Evolutionary conservation across 2,113 vertebrate genomes (phyloP).

Genomic region (Irena cyanogastra): DNA sequence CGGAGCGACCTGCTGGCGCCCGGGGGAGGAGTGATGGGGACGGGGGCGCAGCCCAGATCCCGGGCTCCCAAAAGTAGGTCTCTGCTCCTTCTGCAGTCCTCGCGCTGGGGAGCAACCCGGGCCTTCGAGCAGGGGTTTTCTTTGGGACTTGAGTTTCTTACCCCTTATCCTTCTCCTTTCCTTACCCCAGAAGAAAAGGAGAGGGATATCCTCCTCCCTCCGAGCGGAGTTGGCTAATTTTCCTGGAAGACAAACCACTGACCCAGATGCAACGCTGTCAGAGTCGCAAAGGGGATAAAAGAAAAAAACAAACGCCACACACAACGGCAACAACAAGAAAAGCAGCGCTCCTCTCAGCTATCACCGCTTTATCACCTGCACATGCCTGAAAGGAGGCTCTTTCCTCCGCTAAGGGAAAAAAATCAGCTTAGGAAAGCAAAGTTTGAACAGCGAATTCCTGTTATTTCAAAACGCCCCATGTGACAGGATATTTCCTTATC

Average conservation of each 20-base stretch:
- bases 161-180: not conserved
- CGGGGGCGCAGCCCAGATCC: not conserved
- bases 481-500: conserved; percentile 75
- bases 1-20: not conserved
- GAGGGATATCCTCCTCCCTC: not conserved
- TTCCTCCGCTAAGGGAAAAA: not conserved
- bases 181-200: not conserved
- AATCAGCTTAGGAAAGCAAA: conserved; percentile 70
- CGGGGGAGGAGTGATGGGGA: not conserved
- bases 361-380: conserved; percentile 44
- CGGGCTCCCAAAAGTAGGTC: not conserved
- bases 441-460: conserved; percentile 72
- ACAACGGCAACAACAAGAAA: not conserved
- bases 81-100: not conserved
- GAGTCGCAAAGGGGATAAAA: not conserved
- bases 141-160: not conserved
- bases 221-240: not conserved
- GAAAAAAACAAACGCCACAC: not conserved
- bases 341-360: not conserved
- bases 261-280: not conserved
- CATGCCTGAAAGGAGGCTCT: conserved; percentile 26
- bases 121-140: not conserved
- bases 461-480: conserved; percentile 60
- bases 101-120: not conserved
- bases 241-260: not conserved